Evolutionary conservation across 2,888 invertebrate species (phyloP).

Genomic region (Leptogaster cylindrica): DNA sequence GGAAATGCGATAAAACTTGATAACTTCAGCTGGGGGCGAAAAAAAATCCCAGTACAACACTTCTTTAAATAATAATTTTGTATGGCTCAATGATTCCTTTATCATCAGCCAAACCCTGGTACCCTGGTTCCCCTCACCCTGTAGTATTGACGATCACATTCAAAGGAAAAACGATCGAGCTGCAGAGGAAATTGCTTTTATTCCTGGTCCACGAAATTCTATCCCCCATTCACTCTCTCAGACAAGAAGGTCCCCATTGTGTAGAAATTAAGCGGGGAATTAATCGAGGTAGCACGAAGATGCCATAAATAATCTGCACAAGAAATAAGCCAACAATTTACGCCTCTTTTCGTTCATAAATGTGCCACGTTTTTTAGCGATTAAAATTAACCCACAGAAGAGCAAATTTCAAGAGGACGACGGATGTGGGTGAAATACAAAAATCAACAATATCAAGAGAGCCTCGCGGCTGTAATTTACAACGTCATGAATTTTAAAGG

Average conservation of each 20-base stretch:
- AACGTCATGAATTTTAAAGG: too few species aligned
- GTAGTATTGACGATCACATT: background rate
- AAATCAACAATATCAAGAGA: background rate
- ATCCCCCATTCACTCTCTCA: background rate
- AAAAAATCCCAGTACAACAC: background rate
- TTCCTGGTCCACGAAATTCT: background rate
- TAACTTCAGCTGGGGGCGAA: background rate
- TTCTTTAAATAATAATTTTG: background rate
- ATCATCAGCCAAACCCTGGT: background rate
- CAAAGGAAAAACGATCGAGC: background rate
- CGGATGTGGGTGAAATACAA: background rate
- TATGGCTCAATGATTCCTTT: background rate
- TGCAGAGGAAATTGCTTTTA: conserved; percentile 1
- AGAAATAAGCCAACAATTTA: background rate
- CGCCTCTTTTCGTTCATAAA: background rate
- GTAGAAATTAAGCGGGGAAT: background rate
- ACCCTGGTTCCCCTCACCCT: background rate
- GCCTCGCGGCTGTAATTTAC: too few species aligned
- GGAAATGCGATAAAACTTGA: background rate
- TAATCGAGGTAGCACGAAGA: background rate
- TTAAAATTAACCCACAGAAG: background rate
- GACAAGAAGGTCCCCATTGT: background rate
- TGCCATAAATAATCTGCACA: background rate
- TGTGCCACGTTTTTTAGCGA: background rate
- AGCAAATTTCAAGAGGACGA: background rate